Evolutionary conservation across 2,888 invertebrate species (phyloP).

Genomic region (Tolmerus cingulatus): DNA sequence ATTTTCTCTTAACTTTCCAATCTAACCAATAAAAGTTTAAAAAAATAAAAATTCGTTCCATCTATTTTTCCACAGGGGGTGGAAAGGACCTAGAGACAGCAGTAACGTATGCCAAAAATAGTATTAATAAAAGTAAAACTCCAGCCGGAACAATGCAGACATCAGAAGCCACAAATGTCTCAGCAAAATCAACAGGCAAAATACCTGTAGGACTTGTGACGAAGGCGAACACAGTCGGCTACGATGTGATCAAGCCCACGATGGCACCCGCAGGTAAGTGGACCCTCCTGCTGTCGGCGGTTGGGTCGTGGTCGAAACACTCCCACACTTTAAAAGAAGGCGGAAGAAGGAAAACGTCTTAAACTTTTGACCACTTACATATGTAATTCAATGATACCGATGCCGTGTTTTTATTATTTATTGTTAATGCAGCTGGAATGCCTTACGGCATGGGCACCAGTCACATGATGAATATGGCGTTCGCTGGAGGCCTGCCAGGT

Average conservation of each 20-base stretch:
- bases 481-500: constrained; percentile 62
- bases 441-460: constrained; percentile 49
- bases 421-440: constrained; percentile 43
- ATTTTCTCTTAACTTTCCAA: neutral
- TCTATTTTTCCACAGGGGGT: constrained; percentile 69
- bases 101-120: constrained; percentile 69
- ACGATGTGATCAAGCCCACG: constrained; percentile 66
- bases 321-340: neutral
- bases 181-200: constrained; percentile 53
- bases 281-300: neutral
- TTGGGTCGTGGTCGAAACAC: neutral
- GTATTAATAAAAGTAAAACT: constrained; percentile 64
- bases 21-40: too few species aligned
- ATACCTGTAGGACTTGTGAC: constrained; percentile 65
- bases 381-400: neutral
- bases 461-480: constrained; percentile 63
- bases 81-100: constrained; percentile 88
- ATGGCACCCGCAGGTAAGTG: constrained; percentile 43
- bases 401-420: constrained; percentile 29
- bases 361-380: constrained; percentile 4
- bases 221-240: constrained; percentile 63
- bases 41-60: constrained; percentile 1
- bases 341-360: neutral
- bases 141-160: constrained; percentile 53
- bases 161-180: constrained; percentile 49